Conservation (phyloP, 2,113 vertebrate species). For the Hypanus sabinus region DNA sequence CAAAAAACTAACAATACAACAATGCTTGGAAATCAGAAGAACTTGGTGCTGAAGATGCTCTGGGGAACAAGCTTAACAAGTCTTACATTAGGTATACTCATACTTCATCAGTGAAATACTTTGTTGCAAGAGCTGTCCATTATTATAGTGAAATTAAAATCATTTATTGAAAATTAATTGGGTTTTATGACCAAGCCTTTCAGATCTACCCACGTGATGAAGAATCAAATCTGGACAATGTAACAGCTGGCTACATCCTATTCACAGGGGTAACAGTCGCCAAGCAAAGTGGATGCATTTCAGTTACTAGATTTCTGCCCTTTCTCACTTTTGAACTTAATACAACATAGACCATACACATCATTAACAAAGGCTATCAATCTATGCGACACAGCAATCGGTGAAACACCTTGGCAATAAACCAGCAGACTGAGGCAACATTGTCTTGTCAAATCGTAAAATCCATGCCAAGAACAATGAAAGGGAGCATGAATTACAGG, state of each 20-base stretch:
- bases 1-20: not conserved
- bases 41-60: not conserved
- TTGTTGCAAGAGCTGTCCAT: not conserved
- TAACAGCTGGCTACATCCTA: not conserved
- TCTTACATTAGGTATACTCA: not conserved
- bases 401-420: conserved; percentile 7
- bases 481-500: not conserved
- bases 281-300: not conserved
- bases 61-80: not conserved
- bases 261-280: not conserved
- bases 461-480: conserved; percentile 17
- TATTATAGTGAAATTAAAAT: not conserved
- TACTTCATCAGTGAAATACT: not conserved
- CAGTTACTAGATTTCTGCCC: not conserved
- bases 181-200: not conserved
- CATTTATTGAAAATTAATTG: not conserved
- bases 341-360: not conserved
- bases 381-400: not conserved
- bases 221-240: not conserved
- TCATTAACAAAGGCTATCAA: not conserved
- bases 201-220: not conserved
- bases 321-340: not conserved
- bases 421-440: not conserved
- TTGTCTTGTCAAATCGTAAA: not conserved
- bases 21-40: not conserved